Evolutionary conservation across 2,113 vertebrate genomes (phyloP), one percentile per base, ranked within the genome.

Genomic region (Hippotragus niger): DNA sequence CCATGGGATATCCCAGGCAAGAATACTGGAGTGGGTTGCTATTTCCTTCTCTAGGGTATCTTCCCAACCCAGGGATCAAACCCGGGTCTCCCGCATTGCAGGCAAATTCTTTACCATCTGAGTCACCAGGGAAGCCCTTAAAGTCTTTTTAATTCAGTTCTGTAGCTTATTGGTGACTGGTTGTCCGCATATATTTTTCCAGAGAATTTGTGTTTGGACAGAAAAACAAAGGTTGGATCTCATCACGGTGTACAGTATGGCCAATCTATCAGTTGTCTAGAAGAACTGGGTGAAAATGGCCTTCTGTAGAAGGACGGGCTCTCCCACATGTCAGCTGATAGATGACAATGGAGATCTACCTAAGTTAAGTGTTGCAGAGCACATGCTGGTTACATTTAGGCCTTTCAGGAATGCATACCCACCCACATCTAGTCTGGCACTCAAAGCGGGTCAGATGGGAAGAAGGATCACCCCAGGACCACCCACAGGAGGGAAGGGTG

Each of bases 111-210:
- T 76, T 27, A 43, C 23, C 21, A 7, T 15, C 23, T 76, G 5
- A 43, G 71, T 43, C 71, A 76, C 40, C 12, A 43, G 40, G 23
- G 21, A 43, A 43, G 23, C 40, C 40, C 40, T 27, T n/a, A 2
- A 15, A 76, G 64, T 80, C 45, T 88, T 91, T 82, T 60, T 19
- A 67, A 74, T 93, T 93, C 33, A 90, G 21, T 50, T 90, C 16
- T 45, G n/a, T 78, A 84, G 21, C n/a, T 52, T 29, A 84, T 27
- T 36, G 29, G 50, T 33, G 67, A 74, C 80, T 88, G 10, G 36
- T 14, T 58, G n/a, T 80, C 87, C 71, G 36, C 53, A 58, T 52
- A 6, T 7, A 16, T 67, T 97, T 96, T 94, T 15, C 27, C 47
- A 95, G 29, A 62, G n/a, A 83, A 67, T 93, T 53, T 85, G 25